Evolutionary conservation across 2,888 invertebrate genomes (phyloP).

Genomic region (Erebia ligea): DNA sequence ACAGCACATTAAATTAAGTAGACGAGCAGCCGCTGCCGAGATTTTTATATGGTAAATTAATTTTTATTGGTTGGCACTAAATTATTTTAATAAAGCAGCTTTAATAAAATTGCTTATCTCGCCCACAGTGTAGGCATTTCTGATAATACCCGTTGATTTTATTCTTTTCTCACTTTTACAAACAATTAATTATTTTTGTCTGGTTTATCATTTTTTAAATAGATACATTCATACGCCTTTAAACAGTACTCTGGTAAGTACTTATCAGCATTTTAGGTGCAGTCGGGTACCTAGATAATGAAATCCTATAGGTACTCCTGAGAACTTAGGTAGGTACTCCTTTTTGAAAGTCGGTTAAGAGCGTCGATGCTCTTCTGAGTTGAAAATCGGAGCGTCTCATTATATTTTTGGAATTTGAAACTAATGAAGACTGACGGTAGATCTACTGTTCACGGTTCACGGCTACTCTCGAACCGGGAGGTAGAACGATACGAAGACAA

Average conservation of each 20-base stretch:
- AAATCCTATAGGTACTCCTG: no score
- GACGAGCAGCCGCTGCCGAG: neutral
- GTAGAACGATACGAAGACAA: conserved; percentile 51
- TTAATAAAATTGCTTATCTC: neutral
- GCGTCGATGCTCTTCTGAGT: no score
- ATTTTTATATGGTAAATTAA: conserved; percentile 11
- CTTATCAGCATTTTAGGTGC: no score
- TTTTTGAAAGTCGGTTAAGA: no score
- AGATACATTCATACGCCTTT: no score
- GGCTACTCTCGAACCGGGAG: conserved; percentile 18
- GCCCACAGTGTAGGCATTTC: neutral
- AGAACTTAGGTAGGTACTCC: no score
- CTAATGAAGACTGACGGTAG: conserved; percentile 18
- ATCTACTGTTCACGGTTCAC: conserved; percentile 17
- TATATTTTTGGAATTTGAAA: neutral
- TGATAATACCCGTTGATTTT: neutral
- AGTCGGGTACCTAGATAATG: no score
- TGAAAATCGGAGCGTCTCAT: no score
- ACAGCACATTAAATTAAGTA: conserved; percentile 9
- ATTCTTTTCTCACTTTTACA: no score
- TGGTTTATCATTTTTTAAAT: no score
- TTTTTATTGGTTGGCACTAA: conserved; percentile 11
- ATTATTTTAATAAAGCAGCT: conserved; percentile 8
- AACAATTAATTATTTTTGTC: no score
- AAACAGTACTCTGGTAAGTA: no score